Base-by-base conservation (phyloP, 2,888 invertebrate species). In the Caenorhabditis plicata region DNA sequence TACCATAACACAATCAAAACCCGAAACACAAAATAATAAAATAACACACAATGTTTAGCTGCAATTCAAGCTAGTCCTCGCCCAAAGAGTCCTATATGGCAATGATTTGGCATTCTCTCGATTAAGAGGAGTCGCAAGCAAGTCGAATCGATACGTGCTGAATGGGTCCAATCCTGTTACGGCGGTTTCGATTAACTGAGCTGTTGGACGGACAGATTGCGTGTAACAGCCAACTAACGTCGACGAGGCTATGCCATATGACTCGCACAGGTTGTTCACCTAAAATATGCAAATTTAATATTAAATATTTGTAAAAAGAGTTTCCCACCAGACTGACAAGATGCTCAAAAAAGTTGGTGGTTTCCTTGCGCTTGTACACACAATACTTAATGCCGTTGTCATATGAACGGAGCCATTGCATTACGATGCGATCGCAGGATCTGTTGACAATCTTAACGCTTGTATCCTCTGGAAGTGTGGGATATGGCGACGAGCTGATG, bases 71-170 rank as follows among this genome's bases (percentile, higher is more conserved):
- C 48, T 53, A 5, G 73, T 73, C 26, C 65, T 42, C 1, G 66
- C 69, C 73, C 73, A 73, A n/a, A 73, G 55, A 22, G 73, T 73
- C 25, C 73, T 39, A 44, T 71, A 73, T n/a, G 71, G 71, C 23
- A 73, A 56, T 5, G 64, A 31, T 49, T 71, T 68, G n/a, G 60
- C 45, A 35, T 46, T 25, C 7, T 48, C 44, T 22, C 69, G 53
- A 19, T 58, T 41, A 17, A 66, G 27, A 2, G 71, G 73, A 13
- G 58, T 66, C 7, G 71, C 71, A 13, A 71, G 63, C 9, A 70
- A 63, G 41, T 70, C 69, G 19, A 69, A 57, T 19, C 69, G 57
- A 46, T 71, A 71, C 7, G 74, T 73, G 33, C 64, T 51, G 17
- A 56, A 43, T 8, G 73, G 57, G 11, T 51, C 32, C 20, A 74